Percentiles rank a stretch among this genome's conserved stretches.
These are phyloP conservation scores for Zoanthus gigantus DNA, from an alignment of 92 coral and sea anemone genomes.

Conservation along the genomic window DNA sequence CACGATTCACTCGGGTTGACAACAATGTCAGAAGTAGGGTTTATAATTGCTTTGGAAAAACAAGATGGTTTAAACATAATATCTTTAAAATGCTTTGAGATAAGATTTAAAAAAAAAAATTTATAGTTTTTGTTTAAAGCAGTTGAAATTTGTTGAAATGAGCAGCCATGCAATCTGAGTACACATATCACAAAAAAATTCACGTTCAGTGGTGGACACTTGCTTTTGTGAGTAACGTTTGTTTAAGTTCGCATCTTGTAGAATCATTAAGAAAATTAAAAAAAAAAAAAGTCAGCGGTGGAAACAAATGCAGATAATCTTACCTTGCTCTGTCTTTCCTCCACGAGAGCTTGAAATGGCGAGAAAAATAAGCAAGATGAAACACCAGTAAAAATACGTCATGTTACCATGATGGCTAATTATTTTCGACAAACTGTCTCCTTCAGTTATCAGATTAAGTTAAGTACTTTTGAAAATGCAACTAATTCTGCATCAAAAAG, in stretches of 20 bases:
- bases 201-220: background rate
- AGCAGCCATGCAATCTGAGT: background rate
- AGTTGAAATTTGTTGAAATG: background rate
- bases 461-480: background rate
- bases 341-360: background rate
- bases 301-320: background rate
- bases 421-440: constrained; percentile 24
- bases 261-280: background rate
- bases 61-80: too few species aligned
- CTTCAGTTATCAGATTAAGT: background rate
- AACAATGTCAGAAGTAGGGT: constrained; percentile 61
- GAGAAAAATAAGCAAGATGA: constrained; percentile 13
- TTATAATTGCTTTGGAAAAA: constrained; percentile 42
- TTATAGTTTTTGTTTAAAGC: too few species aligned
- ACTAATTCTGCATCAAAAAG: background rate
- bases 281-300: background rate
- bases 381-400: constrained; percentile 56
- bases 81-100: too few species aligned
- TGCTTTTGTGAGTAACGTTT: background rate
- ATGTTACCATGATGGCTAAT: constrained; percentile 83
- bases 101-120: too few species aligned
- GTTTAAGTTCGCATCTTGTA: background rate
- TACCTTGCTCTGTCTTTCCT: constrained; percentile 5
- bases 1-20: constrained; percentile 88
- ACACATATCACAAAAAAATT: background rate